Base-by-base conservation (phyloP, 1,140 invertebrate genomes). In the Drosophila truncata region DNA sequence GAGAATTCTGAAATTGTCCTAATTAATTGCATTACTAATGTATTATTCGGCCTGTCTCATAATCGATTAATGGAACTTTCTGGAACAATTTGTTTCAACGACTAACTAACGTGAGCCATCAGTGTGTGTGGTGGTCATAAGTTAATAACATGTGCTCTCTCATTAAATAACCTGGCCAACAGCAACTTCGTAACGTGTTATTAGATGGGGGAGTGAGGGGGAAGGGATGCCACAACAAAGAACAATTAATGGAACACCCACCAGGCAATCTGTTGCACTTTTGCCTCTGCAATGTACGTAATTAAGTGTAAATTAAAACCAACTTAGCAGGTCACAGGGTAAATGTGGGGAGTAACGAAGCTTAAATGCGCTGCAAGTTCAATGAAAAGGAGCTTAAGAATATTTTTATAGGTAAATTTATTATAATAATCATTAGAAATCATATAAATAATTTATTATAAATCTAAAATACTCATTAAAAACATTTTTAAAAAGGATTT, bases 271-370 rank as follows among this genome's bases (percentile, higher is more conserved):
- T 62, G 81, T 58, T 84, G 81, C 82, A 72, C 58, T 59, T 64
- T 58, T 66, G 33, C 60, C 44, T 25, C 46, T 14, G 46, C 59
- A 41, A 29, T 61, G 42, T 31, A 63, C 65, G 58, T 78, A 83
- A 83, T 88, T 88, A 78, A 80, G 61, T 83, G 67, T 70, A 77
- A 83, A 87, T 88, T 69, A 66, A 76, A 82, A 54, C 29, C 65
- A 79, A 73, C 57, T 73, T 83, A 57, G 55, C 59, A 64, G 59
- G 44, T 65, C 37, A 57, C 33, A 60, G 35, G 23, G 27, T 27
- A 13, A 35, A 35, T 18, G 14, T 13, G 7, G 13, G 5, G 7
- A 4, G 46, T 4, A 47, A 25, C 46, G 63, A 67, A 37, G 16
- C 11, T 3, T 46, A 23, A 23, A 67, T 70, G 13, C 47, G 10